Conservation (phyloP, 2,797 vertebrate species). For the Micromesistius poutassou region DNA sequence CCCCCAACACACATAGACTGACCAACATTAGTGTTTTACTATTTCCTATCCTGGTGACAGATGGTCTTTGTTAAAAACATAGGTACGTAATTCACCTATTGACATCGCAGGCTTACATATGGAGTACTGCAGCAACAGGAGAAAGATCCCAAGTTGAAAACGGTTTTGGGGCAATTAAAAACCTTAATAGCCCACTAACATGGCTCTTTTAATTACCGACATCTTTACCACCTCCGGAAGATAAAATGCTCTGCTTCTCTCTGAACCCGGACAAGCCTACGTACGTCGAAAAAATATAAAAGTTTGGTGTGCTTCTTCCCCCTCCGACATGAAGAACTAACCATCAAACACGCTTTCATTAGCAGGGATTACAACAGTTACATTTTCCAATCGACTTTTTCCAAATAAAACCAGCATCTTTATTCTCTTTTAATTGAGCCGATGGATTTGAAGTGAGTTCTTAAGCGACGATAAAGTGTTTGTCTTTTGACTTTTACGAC, state of each 20-base stretch:
- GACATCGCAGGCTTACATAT: not conserved
- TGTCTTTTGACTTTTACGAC: constrained; percentile 70
- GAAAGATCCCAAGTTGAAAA: constrained; percentile 8
- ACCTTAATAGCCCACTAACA: constrained; percentile 1
- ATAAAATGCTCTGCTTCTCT: constrained; percentile 8
- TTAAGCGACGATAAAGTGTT: constrained; percentile 71
- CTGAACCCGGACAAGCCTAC: constrained; percentile 18
- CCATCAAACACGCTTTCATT: constrained; percentile 71
- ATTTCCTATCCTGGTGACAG: not conserved
- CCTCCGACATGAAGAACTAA: constrained; percentile 43
- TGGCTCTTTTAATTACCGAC: constrained; percentile 7
- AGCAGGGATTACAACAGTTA: constrained; percentile 64
- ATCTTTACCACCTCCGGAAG: constrained; percentile 14
- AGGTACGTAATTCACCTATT: not conserved
- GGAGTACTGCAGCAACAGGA: not conserved
- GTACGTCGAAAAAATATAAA: constrained; percentile 46
- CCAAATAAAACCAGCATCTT: constrained; percentile 68
- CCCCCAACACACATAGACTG: not conserved
- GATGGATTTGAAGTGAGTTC: constrained; percentile 74
- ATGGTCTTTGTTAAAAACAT: not conserved
- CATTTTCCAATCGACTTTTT: constrained; percentile 71
- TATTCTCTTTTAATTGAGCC: constrained; percentile 70
- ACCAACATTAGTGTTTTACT: not conserved
- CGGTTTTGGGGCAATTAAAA: constrained; percentile 10
- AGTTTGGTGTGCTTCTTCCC: constrained; percentile 28